Percentiles rank a stretch among this genome's conserved stretches.
Conservation (phyloP, 1,140 invertebrate genomes). For the Trichonephila clavipes region DNA sequence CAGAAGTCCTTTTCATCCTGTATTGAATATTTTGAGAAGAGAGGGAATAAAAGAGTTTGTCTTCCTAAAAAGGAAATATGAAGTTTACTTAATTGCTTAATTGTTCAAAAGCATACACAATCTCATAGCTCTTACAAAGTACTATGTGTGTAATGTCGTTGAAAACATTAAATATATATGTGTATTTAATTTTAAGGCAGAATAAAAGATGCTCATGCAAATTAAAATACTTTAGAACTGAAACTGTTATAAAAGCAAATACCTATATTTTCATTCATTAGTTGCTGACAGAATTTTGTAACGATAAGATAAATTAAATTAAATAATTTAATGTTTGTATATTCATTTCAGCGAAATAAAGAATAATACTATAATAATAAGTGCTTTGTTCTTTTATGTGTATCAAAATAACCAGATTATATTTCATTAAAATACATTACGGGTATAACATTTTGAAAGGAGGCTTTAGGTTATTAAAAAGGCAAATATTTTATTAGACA, state of each 20-base stretch:
- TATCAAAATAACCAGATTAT: not conserved
- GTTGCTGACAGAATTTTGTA: not conserved
- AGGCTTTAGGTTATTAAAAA: not conserved
- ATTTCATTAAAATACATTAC: conserved; percentile 3
- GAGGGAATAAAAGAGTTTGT: too few relatives aligned
- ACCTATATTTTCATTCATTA: not conserved
- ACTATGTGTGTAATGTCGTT: too few relatives aligned
- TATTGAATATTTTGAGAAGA: too few relatives aligned
- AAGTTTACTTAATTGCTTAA: too few relatives aligned
- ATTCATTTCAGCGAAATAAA: not conserved
- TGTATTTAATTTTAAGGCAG: not conserved
- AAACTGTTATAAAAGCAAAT: not conserved
- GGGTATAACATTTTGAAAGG: not conserved
- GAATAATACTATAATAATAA: not conserved
- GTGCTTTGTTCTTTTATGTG: not conserved
- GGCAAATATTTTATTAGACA: conserved; percentile 15
- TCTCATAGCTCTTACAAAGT: too few relatives aligned
- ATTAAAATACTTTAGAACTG: not conserved
- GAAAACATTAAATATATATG: not conserved
- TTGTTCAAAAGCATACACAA: too few relatives aligned
- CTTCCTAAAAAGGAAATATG: too few relatives aligned
- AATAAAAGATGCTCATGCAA: not conserved
- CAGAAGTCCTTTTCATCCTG: too few relatives aligned
- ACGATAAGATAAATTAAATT: conserved; percentile 5
- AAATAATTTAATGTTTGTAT: not conserved